A percentile compares a stretch with the other conserved stretches of the same genome.
phyloP scores from a whole-genome alignment of 2,797 vertebrate genomes.

The Garrulus glandarius region DNA sequence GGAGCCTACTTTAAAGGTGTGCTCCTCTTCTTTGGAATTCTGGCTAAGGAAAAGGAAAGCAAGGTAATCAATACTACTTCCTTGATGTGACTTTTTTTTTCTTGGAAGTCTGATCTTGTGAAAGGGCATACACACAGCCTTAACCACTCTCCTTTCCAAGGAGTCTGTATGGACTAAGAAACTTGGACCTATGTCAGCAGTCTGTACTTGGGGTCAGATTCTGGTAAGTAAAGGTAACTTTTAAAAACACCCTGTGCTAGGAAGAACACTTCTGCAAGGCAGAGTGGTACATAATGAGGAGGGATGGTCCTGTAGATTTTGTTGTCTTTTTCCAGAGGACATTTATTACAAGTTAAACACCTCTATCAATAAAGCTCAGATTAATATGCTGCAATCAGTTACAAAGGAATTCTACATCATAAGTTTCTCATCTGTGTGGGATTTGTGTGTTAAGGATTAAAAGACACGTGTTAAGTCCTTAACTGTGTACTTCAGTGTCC shows the following conservation, averaged over 20 bases:
- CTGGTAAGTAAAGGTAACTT: slow-evolving; percentile 4
- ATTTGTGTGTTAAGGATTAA: neutral
- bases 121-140: neutral
- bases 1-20: neutral
- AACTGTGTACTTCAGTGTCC: slow-evolving; percentile 82
- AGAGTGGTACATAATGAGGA: neutral
- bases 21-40: neutral
- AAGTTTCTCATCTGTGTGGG: neutral
- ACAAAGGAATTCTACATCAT: neutral
- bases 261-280: neutral
- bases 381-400: neutral
- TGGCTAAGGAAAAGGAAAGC: neutral
- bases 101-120: neutral
- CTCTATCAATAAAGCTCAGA: neutral
- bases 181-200: neutral
- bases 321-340: neutral
- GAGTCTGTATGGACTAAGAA: neutral
- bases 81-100: neutral
- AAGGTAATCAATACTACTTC: neutral
- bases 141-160: neutral
- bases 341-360: neutral
- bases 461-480: slow-evolving; percentile 55
- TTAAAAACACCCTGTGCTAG: neutral
- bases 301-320: neutral
- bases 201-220: neutral